These are phyloP conservation scores for Myotis vivesi DNA, from an alignment of 2,797 vertebrate genomes.

Conservation along the genomic window DNA sequence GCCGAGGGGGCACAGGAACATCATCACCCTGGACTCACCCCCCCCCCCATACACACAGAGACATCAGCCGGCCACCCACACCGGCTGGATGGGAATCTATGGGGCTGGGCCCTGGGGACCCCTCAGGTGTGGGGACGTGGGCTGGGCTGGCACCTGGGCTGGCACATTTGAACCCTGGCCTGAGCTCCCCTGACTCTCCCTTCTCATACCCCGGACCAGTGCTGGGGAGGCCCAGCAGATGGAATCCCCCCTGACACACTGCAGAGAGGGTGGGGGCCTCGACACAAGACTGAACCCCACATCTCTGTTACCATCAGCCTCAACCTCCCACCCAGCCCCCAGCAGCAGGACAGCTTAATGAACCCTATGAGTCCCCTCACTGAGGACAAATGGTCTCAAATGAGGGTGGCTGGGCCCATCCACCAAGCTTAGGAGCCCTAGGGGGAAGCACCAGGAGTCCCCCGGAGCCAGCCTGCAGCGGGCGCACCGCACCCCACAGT, in stretches of 20 bases:
- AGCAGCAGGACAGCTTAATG: no score
- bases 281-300: fast-evolving
- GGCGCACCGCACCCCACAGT: no score
- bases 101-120: background rate
- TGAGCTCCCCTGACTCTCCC: no score
- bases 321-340: background rate
- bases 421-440: background rate
- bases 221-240: background rate
- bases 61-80: no score
- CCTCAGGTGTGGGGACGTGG: fast-evolving
- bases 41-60: no score
- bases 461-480: fast-evolving
- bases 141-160: background rate
- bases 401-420: background rate
- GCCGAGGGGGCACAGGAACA: fast-evolving
- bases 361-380: background rate
- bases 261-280: fast-evolving
- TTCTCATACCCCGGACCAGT: fast-evolving
- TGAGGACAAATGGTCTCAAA: background rate
- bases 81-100: no score
- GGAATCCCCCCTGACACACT: background rate
- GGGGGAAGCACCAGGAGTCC: no score
- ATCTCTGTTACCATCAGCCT: fast-evolving
- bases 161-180: fast-evolving
- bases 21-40: no score